Percentiles rank a stretch among this genome's conserved stretches.
Conservation (phyloP, 1,140 invertebrate species). For the Zaprionus vittiger region DNA sequence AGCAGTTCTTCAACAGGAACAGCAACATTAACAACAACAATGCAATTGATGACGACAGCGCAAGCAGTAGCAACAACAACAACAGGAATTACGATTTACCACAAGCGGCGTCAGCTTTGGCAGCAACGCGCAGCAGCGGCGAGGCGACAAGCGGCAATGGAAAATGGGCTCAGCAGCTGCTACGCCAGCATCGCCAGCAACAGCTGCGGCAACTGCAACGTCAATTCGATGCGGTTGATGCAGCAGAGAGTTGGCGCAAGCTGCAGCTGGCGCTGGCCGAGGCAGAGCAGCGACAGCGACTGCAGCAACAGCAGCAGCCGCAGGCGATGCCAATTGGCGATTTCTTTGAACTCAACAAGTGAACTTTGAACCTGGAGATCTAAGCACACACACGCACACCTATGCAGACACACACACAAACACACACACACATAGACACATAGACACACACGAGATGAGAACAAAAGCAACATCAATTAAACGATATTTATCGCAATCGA, state of each 20-base stretch:
- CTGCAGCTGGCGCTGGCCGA: conserved; percentile 61
- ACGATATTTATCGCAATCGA: conserved; percentile 69
- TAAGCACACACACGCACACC: conserved; percentile 16
- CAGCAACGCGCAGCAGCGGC: not conserved
- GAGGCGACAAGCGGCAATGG: conserved; percentile 16
- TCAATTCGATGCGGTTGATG: conserved; percentile 47
- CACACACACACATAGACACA: conserved; percentile 2
- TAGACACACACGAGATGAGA: conserved; percentile 10
- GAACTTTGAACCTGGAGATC: conserved; percentile 42
- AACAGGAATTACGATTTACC: conserved; percentile 40
- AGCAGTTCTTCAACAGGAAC: conserved; percentile 57
- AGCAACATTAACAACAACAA: conserved; percentile 34
- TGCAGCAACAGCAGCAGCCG: conserved; percentile 37
- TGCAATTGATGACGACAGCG: conserved; percentile 44
- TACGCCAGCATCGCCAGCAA: conserved; percentile 61
- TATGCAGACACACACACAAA: conserved; percentile 17
- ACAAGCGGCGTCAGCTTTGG: conserved; percentile 18
- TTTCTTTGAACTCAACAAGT: conserved; percentile 66
- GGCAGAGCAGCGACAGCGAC: conserved; percentile 46
- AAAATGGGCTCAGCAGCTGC: conserved; percentile 64
- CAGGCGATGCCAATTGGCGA: conserved; percentile 43
- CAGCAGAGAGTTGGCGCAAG: conserved; percentile 70
- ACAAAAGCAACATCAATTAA: conserved; percentile 49
- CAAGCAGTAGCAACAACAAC: conserved; percentile 29
- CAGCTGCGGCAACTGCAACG: conserved; percentile 50